phyloP scores from a whole-genome alignment of 2,113 vertebrate genomes.

The Catharus bicknelli region DNA sequence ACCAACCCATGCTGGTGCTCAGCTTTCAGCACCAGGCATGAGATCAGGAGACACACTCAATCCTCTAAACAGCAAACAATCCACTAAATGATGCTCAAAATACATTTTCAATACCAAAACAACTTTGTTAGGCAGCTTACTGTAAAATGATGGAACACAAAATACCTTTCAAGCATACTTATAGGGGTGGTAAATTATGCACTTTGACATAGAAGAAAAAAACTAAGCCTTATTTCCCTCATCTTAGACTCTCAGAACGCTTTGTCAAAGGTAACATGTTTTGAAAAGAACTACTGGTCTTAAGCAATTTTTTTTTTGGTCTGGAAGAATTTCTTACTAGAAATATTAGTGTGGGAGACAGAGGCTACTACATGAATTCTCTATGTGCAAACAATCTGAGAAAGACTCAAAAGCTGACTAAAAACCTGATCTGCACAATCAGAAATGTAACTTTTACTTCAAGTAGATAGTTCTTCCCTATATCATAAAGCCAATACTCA shows the following conservation, averaged over 20 bases:
- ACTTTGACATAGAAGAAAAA: not conserved
- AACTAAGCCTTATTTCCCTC: not conserved
- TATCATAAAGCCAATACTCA: not conserved
- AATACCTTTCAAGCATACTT: not conserved
- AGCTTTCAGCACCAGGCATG: not conserved
- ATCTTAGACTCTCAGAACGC: not conserved
- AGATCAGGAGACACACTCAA: not conserved
- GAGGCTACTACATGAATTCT: not conserved
- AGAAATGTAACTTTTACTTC: not conserved
- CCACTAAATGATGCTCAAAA: not conserved
- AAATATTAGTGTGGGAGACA: not conserved
- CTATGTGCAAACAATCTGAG: not conserved
- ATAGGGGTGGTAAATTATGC: not conserved
- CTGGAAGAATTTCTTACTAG: not conserved
- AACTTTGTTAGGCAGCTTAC: not conserved
- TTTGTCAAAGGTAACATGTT: not conserved
- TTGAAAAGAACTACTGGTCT: not conserved
- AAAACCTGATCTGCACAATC: not conserved
- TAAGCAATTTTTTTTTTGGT: not conserved
- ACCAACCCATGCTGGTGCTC: not conserved
- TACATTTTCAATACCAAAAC: not conserved
- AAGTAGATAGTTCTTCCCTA: not conserved
- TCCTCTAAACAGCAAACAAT: not conserved
- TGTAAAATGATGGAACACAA: not conserved
- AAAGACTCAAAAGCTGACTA: not conserved